Base-by-base conservation (phyloP, 2,797 vertebrate genomes). In the Microcaecilia unicolor region DNA sequence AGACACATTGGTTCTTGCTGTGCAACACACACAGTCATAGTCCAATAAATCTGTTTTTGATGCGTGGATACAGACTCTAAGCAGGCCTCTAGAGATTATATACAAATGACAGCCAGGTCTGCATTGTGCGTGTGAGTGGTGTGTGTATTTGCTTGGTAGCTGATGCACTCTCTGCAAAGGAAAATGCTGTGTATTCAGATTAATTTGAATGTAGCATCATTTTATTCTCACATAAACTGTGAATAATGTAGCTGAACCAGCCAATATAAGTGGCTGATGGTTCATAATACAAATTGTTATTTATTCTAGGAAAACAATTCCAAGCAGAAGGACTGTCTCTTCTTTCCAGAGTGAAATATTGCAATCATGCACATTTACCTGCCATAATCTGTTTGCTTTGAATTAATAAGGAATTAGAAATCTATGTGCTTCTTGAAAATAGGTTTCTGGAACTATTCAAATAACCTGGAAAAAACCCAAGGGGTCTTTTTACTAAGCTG, bases 11-110 rank as follows among this genome's bases (percentile, higher is more conserved):
- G 39, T 34, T 51, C 53, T 51, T 59, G 27, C 41, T 38, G 45
- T 30, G 41, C 41, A 47, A 38, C 51, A 35, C 47, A 49, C 43
- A 51, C 15, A 50, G 41, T 37, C 48, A 42, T 34, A 48, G 27
- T 43, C 41, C 39, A 50, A 58, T 64, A 61, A 68, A 56, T 61
- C 51, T 48, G 44, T 13, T 46, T 43, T 15, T 51, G 44, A 23
- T 55, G 46, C 42, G 44, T 27, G 34, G 38, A 44, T 55, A 28
- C 47, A 55, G 52, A 35, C 42, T 52, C 2, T 18, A 16, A 34
- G 28, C 20, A 19, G 43, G 16, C 24, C 58, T 32, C 51, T 5
- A 1, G 53, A 46, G 41, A 29, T 26, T 20, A 22, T 23, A 16
- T 15, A 28, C 27, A 40, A 44, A 47, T 20, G 40, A 40, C 30